Base-by-base conservation (phyloP, 2,888 invertebrate species). In the Eremobia ochroleuca region DNA sequence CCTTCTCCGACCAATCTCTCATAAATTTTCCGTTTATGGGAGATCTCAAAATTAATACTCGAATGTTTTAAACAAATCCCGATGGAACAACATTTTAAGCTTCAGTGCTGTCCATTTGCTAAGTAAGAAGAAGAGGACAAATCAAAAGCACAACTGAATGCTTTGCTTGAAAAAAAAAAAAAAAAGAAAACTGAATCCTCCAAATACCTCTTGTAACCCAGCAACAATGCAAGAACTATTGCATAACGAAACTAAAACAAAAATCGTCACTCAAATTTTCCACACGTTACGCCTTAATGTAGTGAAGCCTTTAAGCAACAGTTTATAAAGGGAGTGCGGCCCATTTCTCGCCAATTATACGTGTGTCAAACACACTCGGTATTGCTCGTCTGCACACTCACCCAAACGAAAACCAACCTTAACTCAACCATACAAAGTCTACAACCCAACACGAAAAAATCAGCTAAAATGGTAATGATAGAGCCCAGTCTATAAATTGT, bases 291-390 rank as follows among this genome's bases (percentile, higher is more conserved):
- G 82, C 76, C 49, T 58, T 89, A 86, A 86, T 87, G 81, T 85
- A 77, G 77, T 74, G 80, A 70, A 69, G 83, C 88, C 88, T 87
- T 78, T 87, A 88, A 89, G 92, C 93, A 93, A 93, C 94, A 94
- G 94, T 95, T 93, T 92, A 92, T 92, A 92, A 89, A 91, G 92
- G 92, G 92, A 88, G 89, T 85, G 88, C 84, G 92, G 93, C 93
- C 94, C 95, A 95, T 96, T 96, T 95, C 95, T 92, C 95, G 94
- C 94, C 96, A 96, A 96, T 96, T 96, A 96, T 94, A 94, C 94
- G 92, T 90, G 92, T 94, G 95, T 95, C 95, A 95, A 93, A 94
- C 91, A 94, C 95, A 95, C 92, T 92, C 93, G 92, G 90, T 86
- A 89, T 91, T 81, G 76, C 75, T 81, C 61, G 82, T 76, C 62